Conservation (phyloP, 2,797 vertebrate genomes). For the Syndactyla subalaris region DNA sequence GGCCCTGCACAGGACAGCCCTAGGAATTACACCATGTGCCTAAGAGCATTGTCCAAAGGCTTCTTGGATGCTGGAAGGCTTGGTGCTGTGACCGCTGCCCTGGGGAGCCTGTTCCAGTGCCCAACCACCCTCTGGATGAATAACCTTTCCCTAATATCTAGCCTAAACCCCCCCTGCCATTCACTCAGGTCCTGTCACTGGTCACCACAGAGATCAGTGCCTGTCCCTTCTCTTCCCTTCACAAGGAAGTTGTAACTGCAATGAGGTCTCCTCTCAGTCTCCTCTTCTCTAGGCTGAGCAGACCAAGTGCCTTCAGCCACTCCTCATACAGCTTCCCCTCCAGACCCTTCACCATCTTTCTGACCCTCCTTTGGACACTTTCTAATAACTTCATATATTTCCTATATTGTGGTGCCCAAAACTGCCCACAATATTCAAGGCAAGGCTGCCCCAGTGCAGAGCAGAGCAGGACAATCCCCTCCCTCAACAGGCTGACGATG, state of each 20-base stretch:
- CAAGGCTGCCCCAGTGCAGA: fast-evolving
- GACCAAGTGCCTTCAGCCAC: neutral
- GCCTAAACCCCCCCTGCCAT: neutral
- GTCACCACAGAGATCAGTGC: neutral
- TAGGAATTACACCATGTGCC: neutral
- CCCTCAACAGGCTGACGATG: fast-evolving
- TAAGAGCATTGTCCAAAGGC: neutral
- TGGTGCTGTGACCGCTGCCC: neutral
- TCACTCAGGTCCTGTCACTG: neutral
- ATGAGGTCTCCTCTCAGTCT: neutral
- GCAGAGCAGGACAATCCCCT: fast-evolving
- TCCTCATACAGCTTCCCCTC: neutral
- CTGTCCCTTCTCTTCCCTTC: neutral
- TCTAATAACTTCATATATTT: neutral
- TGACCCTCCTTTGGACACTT: neutral
- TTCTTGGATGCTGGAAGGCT: neutral
- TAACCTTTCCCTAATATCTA: neutral
- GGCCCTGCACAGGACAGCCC: neutral
- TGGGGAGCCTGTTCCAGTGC: neutral
- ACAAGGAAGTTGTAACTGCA: fast-evolving
- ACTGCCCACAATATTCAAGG: fast-evolving
- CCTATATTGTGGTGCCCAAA: too few relatives aligned
- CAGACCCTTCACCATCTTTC: neutral
- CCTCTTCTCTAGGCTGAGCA: neutral
- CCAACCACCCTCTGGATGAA: neutral